Evolutionary conservation across 1,140 invertebrate genomes (phyloP).

Genomic region (Lethrus apterus): DNA sequence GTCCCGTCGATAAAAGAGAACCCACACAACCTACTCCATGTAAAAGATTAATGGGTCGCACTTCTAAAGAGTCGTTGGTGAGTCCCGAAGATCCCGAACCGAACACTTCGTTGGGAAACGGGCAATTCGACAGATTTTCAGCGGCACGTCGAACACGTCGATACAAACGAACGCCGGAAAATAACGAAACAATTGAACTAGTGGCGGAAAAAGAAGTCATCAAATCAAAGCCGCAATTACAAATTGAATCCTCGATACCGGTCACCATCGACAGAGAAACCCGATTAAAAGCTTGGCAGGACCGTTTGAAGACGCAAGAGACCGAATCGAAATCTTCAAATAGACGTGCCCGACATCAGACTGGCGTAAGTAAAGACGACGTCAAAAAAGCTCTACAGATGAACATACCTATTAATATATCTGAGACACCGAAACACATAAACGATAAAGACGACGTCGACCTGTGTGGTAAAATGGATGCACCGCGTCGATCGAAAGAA

Average conservation of each 20-base stretch:
- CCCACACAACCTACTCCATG: constrained; percentile 41
- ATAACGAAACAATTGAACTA: constrained; percentile 40
- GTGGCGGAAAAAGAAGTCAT: constrained; percentile 36
- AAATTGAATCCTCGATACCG: constrained; percentile 23
- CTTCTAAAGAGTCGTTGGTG: constrained; percentile 27
- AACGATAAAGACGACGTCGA: constrained; percentile 27
- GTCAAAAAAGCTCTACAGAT: constrained; percentile 53
- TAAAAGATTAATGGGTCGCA: constrained; percentile 42
- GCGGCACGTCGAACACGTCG: constrained; percentile 71
- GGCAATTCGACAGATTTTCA: constrained; percentile 79
- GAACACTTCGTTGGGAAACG: constrained; percentile 53
- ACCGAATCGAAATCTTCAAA: constrained; percentile 12
- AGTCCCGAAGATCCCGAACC: constrained; percentile 41
- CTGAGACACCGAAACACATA: constrained; percentile 23
- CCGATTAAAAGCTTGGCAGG: constrained; percentile 56
- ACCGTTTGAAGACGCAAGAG: constrained; percentile 46
- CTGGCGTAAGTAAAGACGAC: constrained; percentile 56
- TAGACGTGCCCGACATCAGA: constrained; percentile 44
- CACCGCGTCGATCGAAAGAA: constrained; percentile 38
- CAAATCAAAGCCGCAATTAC: constrained; percentile 13
- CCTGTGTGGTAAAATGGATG: constrained; percentile 51
- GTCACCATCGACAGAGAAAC: constrained; percentile 48
- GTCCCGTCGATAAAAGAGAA: constrained; percentile 51
- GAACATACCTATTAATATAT: constrained; percentile 11
- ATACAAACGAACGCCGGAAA: constrained; percentile 66